These are phyloP conservation scores for Trachelipus rathkii DNA, from an alignment of 1,140 invertebrate genomes.

Conservation along the genomic window DNA sequence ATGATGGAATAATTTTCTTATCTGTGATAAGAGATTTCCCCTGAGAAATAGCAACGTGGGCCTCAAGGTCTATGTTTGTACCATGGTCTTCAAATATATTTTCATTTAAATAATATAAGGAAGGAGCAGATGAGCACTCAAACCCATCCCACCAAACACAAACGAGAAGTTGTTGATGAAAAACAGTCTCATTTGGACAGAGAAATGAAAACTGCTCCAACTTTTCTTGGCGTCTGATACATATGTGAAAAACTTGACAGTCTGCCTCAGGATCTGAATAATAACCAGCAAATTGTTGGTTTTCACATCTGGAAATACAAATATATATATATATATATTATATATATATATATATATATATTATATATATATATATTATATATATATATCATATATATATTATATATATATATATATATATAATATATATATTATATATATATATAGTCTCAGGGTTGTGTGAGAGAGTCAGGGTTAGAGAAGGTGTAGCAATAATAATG, in stretches of 20 bases:
- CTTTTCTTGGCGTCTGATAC: slow-evolving; percentile 50
- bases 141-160: slow-evolving; percentile 75
- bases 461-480: no score
- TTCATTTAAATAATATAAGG: background rate
- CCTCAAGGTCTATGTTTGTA: background rate
- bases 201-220: slow-evolving; percentile 59
- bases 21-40: background rate
- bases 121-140: background rate
- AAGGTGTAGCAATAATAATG: no score
- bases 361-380: no score
- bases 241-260: slow-evolving; percentile 55
- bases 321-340: background rate
- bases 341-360: no score
- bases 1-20: background rate
- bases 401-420: no score
- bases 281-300: slow-evolving; percentile 46
- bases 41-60: background rate
- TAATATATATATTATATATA: no score
- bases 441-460: no score
- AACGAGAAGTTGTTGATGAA: slow-evolving; percentile 78
- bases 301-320: slow-evolving; percentile 38
- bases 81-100: background rate
- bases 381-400: no score
- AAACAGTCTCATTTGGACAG: slow-evolving; percentile 82
- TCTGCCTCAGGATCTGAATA: slow-evolving; percentile 49